These are phyloP conservation scores for Microcebus ravelobensis DNA, from an alignment of 2,113 vertebrate genomes.

Conservation along the genomic window DNA sequence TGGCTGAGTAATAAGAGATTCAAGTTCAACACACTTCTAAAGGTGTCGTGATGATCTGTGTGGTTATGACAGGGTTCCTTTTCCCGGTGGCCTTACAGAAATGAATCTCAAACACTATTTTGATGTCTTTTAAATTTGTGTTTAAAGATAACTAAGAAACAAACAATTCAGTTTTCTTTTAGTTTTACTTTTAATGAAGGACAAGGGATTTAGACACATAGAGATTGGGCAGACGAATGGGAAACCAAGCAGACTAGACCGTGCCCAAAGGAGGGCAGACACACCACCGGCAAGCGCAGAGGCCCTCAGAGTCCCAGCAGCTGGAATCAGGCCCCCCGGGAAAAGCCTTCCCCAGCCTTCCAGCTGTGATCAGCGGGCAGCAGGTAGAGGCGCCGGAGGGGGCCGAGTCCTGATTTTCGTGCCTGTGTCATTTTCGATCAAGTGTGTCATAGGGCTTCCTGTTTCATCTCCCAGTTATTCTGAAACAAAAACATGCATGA, in stretches of 20 bases:
- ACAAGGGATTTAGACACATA: background rate
- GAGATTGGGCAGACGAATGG: background rate
- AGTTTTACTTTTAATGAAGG: slow-evolving; percentile 63
- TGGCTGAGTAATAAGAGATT: background rate
- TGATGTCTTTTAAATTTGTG: background rate
- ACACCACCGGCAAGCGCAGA: background rate
- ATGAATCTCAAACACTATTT: background rate
- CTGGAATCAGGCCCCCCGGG: background rate
- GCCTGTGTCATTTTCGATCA: slow-evolving; percentile 81
- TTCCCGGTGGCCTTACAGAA: background rate
- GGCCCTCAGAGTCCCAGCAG: background rate
- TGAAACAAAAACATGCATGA: slow-evolving; percentile 83
- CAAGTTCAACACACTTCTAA: background rate
- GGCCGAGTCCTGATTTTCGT: slow-evolving; percentile 69
- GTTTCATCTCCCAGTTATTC: slow-evolving; percentile 83
- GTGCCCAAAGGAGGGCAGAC: background rate
- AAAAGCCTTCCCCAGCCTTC: slow-evolving; percentile 1
- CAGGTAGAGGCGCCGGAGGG: slow-evolving; percentile 41
- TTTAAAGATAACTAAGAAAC: background rate
- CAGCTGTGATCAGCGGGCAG: background rate
- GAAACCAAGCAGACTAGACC: background rate
- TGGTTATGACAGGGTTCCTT: background rate
- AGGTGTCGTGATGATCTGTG: background rate
- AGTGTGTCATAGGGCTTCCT: slow-evolving; percentile 79
- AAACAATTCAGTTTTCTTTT: slow-evolving; percentile 35